Evolutionary conservation across 2,797 vertebrate species (phyloP).

Genomic region (Mormyrus proboscirostris): DNA sequence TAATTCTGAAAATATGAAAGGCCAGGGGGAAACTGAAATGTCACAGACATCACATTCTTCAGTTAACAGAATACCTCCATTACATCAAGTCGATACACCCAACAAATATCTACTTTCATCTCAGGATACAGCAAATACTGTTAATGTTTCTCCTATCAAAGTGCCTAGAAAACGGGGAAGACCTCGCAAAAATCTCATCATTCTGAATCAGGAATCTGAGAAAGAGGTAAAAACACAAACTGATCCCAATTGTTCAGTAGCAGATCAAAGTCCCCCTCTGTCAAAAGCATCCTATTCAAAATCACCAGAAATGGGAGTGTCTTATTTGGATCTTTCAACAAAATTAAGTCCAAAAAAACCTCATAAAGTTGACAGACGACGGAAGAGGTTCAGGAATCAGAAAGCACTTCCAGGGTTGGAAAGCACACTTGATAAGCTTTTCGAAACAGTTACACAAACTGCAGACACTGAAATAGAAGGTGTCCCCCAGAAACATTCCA

Average conservation of each 20-base stretch:
- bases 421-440: background rate
- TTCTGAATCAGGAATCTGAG: conserved; percentile 40
- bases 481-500: conserved; percentile 13
- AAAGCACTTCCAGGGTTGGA: conserved; percentile 18
- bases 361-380: conserved; percentile 25
- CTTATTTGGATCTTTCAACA: conserved; percentile 18
- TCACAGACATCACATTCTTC: background rate
- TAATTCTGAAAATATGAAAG: background rate
- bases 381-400: conserved; percentile 23
- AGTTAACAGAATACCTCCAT: conserved; percentile 5
- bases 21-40: background rate
- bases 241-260: conserved; percentile 25
- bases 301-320: background rate
- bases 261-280: conserved; percentile 13
- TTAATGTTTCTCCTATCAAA: background rate
- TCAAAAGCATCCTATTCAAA: background rate
- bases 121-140: conserved; percentile 8
- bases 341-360: conserved; percentile 6
- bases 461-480: background rate
- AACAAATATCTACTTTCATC: background rate
- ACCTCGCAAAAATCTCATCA: background rate
- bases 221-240: conserved; percentile 35
- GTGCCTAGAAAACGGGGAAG: conserved; percentile 18
- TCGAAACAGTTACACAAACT: background rate
- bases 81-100: conserved; percentile 6